Base-by-base conservation (phyloP, 2,113 vertebrate genomes). In the Paraplagusia blochii region DNA sequence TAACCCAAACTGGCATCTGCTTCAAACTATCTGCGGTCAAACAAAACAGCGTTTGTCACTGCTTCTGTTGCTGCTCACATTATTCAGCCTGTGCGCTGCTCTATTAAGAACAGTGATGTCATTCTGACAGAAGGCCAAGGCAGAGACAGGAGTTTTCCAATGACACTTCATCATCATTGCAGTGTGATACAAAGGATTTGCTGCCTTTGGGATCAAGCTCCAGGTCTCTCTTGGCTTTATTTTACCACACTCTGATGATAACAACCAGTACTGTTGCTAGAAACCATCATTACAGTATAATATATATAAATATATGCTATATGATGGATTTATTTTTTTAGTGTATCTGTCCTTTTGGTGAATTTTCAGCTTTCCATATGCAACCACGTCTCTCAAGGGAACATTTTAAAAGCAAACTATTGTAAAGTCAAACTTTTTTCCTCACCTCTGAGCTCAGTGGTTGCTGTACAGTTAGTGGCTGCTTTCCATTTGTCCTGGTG, bases 401-500 rank as follows among this genome's bases (percentile, higher is more conserved):
- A 11, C 4, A 40, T 1, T 12, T 12, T 11, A 40, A 40, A 10
- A 40, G 11, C 10, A 15, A 1, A 42, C 16, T 8, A 44, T 2
- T 18, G 8, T 45, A 55, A 14, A 1, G 16, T 4, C 14, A 45
- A 29, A 19, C 19, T 6, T 3, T 39, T n/a, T 13, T n/a, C 29
- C 83, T 80, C 54, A 90, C 90, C 88, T 88, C 74, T 79, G 33
- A 91, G 87, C 50, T 90, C 90, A 0, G 94, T 95, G 0, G 90
- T 82, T 0, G 94, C 93, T 0, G 94, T 94, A 45, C 89, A 92
- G 15, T 98, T 97, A 56, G 92, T 93, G 22, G 93, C 93, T 0
- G 92, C 91, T 14, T 93, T 95, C 96, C 95, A 99, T 38, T 92
- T 93, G 58, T 92, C 92, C 77, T 86, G 90, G 49, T 94, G 89